phyloP scores from a whole-genome alignment of 1,140 invertebrate species.

The Papilio glaucus region DNA sequence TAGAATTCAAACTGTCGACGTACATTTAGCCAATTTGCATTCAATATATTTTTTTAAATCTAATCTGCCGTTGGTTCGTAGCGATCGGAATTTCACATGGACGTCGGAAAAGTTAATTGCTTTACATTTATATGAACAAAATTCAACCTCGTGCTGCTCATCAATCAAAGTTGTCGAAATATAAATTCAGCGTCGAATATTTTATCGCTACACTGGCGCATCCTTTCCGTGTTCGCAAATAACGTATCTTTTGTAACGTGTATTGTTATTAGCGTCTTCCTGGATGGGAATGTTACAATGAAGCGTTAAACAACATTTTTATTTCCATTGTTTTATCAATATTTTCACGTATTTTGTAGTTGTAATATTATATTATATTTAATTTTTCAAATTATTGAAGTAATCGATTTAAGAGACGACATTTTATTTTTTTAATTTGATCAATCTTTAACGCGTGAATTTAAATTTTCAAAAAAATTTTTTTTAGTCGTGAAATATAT shows the following conservation, averaged over 20 bases:
- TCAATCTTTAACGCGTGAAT: no score
- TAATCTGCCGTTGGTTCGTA: neutral
- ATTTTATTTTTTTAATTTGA: no score
- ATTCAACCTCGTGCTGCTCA: neutral
- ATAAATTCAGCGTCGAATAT: constrained; percentile 1
- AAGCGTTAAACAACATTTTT: neutral
- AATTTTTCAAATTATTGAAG: no score
- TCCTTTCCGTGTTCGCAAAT: neutral
- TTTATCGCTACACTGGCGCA: neutral
- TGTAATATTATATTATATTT: no score
- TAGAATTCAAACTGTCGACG: neutral
- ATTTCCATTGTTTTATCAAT: no score
- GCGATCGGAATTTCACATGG: neutral
- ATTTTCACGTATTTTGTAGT: neutral
- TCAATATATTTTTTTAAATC: constrained; percentile 1
- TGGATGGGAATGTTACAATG: neutral
- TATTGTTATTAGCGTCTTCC: neutral
- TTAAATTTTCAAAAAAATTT: no score
- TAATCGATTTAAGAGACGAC: no score
- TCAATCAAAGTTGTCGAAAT: constrained; percentile 23
- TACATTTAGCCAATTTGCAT: neutral
- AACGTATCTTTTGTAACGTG: neutral
- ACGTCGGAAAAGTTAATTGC: constrained; percentile 14
- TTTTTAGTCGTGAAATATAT: no score
- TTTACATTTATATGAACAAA: constrained; percentile 10